Evolutionary conservation across 2,888 invertebrate species (phyloP).

Genomic region (Lottia gigantea): DNA sequence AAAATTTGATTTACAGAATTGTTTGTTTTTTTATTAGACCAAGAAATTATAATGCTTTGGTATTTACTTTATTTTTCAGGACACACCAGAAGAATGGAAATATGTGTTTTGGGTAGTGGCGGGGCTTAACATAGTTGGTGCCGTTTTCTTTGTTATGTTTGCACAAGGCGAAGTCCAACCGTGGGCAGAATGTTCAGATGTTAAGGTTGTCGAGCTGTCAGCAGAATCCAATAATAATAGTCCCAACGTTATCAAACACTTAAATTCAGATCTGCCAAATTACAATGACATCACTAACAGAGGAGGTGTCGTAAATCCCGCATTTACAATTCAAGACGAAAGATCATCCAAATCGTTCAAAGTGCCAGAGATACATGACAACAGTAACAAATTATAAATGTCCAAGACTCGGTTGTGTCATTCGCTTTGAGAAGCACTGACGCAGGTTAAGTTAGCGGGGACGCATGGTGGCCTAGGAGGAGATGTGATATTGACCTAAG

Average conservation of each 20-base stretch:
- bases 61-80: conserved; percentile 51
- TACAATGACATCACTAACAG: neutral
- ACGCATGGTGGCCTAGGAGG: neutral
- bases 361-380: neutral
- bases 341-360: neutral
- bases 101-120: conserved; percentile 86
- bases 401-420: neutral
- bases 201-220: neutral
- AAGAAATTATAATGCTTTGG: too few species aligned
- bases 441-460: neutral
- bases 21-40: too few species aligned
- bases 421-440: neutral
- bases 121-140: conserved; percentile 68
- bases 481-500: neutral
- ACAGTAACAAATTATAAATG: neutral
- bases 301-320: neutral
- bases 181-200: conserved; percentile 33
- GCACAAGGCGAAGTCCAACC: conserved; percentile 51
- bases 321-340: neutral
- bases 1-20: too few species aligned
- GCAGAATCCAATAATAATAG: neutral
- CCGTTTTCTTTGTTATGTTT: conserved; percentile 61
- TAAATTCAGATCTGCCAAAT: neutral
- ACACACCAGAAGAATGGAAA: conserved; percentile 85
- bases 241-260: neutral